These are phyloP conservation scores for Tinea pellionella DNA, from an alignment of 2,888 invertebrate genomes.

Conservation along the genomic window DNA sequence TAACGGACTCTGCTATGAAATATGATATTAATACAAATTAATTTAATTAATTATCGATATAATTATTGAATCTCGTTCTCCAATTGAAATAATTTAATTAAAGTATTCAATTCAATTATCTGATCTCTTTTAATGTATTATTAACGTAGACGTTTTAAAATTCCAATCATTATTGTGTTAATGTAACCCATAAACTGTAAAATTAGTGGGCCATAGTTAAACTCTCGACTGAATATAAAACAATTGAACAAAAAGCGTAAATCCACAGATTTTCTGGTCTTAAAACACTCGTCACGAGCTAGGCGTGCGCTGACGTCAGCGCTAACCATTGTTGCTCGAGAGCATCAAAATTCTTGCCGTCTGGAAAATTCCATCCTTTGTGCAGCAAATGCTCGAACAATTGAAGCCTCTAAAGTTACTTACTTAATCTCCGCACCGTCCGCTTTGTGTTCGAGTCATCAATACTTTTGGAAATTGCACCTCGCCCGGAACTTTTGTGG, in stretches of 20 bases:
- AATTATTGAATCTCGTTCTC: neutral
- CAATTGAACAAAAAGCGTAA: constrained; percentile 33
- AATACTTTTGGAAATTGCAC: constrained; percentile 50
- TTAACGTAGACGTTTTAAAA: neutral
- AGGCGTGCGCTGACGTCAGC: constrained; percentile 29
- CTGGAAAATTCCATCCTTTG: constrained; percentile 50
- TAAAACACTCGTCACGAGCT: constrained; percentile 38
- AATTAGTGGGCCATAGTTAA: neutral
- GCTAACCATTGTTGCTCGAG: constrained; percentile 34
- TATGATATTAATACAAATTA: neutral
- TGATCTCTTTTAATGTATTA: no score
- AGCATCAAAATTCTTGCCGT: constrained; percentile 48
- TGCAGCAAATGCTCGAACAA: constrained; percentile 35
- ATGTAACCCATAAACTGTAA: neutral
- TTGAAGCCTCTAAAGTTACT: constrained; percentile 50
- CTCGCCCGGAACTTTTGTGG: constrained; percentile 23
- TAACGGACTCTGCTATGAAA: neutral
- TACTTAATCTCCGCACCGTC: constrained; percentile 46
- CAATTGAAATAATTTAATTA: neutral
- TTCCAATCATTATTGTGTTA: neutral
- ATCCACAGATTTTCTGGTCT: constrained; percentile 31
- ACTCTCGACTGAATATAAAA: constrained; percentile 28
- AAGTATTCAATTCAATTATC: no score
- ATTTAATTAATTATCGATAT: neutral
- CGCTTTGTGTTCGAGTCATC: constrained; percentile 48